A percentile compares a stretch with the other conserved stretches of the same genome.
These are phyloP conservation scores for Maconellicoccus hirsutus DNA, from an alignment of 1,140 invertebrate species.

Conservation along the genomic window DNA sequence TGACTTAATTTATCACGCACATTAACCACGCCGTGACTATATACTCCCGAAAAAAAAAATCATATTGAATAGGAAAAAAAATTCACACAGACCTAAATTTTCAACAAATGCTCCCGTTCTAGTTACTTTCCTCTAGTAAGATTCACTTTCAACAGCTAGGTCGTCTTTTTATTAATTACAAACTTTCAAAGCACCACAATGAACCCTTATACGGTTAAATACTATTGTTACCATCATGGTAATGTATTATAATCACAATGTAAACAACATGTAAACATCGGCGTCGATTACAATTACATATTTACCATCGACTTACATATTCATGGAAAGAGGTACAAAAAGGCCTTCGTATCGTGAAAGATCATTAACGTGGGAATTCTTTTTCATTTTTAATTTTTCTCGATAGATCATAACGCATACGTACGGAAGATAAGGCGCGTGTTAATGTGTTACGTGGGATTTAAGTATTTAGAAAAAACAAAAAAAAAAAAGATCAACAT, in stretches of 20 bases:
- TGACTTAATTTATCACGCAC: neutral
- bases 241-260: neutral
- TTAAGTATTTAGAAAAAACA: no score
- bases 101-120: neutral
- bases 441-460: slow-evolving; percentile 2
- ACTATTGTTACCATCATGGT: neutral
- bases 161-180: neutral
- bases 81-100: neutral
- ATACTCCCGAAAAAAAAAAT: no score
- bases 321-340: neutral
- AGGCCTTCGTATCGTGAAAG: neutral
- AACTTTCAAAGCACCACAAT: neutral
- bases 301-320: no score
- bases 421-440: neutral
- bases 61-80: no score
- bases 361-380: slow-evolving; percentile 3
- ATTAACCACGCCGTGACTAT: no score
- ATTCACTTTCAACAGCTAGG: neutral
- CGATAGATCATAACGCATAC: neutral
- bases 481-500: neutral
- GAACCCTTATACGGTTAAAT: neutral
- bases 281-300: no score
- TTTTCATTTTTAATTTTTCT: neutral
- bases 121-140: neutral
- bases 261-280: neutral